Conservation (phyloP, 2,888 invertebrate species). For the Tenthredo livida region DNA sequence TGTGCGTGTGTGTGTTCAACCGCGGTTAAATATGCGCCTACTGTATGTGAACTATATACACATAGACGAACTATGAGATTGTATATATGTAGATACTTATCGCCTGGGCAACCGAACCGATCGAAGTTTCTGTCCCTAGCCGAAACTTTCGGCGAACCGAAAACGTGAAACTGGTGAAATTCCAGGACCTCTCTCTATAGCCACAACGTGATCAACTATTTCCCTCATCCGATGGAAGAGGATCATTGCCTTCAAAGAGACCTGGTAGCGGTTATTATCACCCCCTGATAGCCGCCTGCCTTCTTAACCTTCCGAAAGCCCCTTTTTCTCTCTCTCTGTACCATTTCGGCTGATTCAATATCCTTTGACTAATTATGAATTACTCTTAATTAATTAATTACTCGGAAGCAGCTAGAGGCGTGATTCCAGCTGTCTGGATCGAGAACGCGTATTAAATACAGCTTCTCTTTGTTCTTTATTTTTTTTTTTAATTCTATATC, state of each 20-base stretch:
- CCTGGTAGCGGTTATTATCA: neutral
- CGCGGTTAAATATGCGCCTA: neutral
- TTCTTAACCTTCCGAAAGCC: neutral
- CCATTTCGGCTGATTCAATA: neutral
- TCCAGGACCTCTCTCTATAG: neutral
- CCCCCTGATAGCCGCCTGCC: neutral
- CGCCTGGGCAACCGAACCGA: constrained; percentile 12
- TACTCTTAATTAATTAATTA: neutral
- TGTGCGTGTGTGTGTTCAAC: neutral
- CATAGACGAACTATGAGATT: neutral
- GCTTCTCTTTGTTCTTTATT: neutral
- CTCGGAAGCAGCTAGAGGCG: neutral
- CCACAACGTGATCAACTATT: constrained; percentile 27
- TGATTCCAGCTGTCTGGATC: neutral
- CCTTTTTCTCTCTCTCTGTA: neutral
- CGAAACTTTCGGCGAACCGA: neutral
- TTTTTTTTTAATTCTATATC: neutral
- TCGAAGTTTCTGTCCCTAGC: neutral
- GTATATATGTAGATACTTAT: neutral
- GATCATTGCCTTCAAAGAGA: constrained; percentile 15
- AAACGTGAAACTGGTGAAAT: constrained; percentile 1
- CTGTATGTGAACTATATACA: neutral
- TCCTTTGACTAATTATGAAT: neutral
- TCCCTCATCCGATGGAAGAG: neutral
- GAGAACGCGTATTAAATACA: neutral